phyloP scores from a whole-genome alignment of 2,888 invertebrate genomes.

The Scaptomyza caliginosa region DNA sequence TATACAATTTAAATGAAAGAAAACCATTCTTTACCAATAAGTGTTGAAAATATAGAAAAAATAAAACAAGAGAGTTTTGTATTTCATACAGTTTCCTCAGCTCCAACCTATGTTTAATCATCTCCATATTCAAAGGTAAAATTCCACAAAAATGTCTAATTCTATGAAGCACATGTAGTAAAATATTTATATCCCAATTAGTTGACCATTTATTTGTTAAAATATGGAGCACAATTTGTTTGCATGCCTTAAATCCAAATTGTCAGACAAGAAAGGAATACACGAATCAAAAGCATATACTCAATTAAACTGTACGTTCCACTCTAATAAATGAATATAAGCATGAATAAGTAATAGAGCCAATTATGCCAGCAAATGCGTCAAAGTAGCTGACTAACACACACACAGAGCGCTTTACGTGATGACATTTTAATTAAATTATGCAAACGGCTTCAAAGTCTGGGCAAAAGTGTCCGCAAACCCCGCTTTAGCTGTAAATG shows the following conservation, averaged over 20 bases:
- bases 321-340: slow-evolving; percentile 72
- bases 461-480: neutral
- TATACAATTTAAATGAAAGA: neutral
- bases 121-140: no score
- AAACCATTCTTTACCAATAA: neutral
- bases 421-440: slow-evolving; percentile 76
- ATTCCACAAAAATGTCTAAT: neutral
- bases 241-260: neutral
- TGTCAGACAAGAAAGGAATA: neutral
- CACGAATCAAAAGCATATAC: slow-evolving; percentile 41
- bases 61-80: no score
- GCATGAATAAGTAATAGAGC: slow-evolving; percentile 75
- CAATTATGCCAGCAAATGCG: slow-evolving; percentile 67
- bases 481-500: slow-evolving; percentile 4
- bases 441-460: slow-evolving; percentile 37
- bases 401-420: slow-evolving; percentile 17
- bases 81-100: no score
- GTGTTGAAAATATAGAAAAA: no score
- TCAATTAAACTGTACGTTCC: slow-evolving; percentile 80
- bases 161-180: slow-evolving; percentile 14
- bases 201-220: neutral
- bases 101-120: no score
- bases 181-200: slow-evolving; percentile 48
- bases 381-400: slow-evolving; percentile 29
- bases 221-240: slow-evolving; percentile 15